phyloP scores from a whole-genome alignment of 2,888 invertebrate species.

The Tryphoninae sp. region DNA sequence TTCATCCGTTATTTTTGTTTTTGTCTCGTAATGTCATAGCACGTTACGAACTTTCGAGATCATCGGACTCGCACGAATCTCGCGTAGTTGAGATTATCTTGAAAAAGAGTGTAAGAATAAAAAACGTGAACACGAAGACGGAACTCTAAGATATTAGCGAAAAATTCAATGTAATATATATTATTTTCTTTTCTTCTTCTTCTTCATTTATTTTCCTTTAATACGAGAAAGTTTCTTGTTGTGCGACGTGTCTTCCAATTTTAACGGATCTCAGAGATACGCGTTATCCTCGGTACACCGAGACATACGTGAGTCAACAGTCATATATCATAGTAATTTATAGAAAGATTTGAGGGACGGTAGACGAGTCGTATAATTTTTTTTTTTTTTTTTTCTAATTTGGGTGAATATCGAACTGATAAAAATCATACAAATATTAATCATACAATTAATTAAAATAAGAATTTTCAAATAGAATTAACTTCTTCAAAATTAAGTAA shows the following conservation, averaged over 20 bases:
- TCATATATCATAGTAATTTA: conserved; percentile 39
- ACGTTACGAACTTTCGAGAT: neutral
- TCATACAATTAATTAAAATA: neutral
- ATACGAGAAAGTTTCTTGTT: conserved; percentile 40
- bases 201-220: conserved; percentile 12
- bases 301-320: conserved; percentile 51
- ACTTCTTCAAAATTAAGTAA: conserved; percentile 16
- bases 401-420: neutral
- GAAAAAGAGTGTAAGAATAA: conserved; percentile 48
- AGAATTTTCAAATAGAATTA: neutral
- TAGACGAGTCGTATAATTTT: conserved; percentile 47
- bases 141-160: conserved; percentile 41
- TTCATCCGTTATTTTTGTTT: neutral
- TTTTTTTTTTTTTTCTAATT: neutral
- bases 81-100: conserved; percentile 24
- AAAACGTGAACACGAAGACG: conserved; percentile 56
- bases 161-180: conserved; percentile 44
- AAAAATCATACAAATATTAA: neutral
- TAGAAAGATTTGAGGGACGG: conserved; percentile 53
- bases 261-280: conserved; percentile 43
- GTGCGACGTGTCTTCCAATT: conserved; percentile 47
- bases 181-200: conserved; percentile 7
- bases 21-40: neutral
- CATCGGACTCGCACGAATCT: conserved; percentile 12
- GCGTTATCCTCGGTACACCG: conserved; percentile 37